Base-by-base conservation (phyloP, 2,888 invertebrate genomes). In the Papilio demoleus region DNA sequence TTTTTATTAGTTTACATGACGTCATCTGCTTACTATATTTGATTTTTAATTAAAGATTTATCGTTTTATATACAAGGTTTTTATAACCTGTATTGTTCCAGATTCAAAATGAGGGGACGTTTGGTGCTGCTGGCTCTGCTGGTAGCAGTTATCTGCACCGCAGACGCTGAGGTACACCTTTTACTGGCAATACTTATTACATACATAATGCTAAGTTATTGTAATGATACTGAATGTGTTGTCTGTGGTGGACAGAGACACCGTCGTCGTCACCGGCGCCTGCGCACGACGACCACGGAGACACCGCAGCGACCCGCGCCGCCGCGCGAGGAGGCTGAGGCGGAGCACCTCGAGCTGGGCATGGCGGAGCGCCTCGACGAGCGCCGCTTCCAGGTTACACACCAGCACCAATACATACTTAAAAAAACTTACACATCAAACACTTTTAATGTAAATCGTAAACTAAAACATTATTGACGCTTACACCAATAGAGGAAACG, bases 301-400 rank as follows among this genome's bases (percentile, higher is more conserved):
- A 72, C 71, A 69, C 75, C 74, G 78, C 75, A 66, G 73, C 73
- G 63, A 73, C 73, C 64, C 61, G 69, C 70, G 65, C 64, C 58
- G 71, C 74, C 45, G 60, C 77, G 74, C 27, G 84, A 81, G 73
- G 84, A 86, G 76, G 67, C 80, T 27, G 88, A 88, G 76, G 85
- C 84, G 2, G 91, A 90, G 72, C 88, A 87, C 72, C 81, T 90
- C 47, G 90, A 88, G 81, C 83, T 85, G 31, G 88, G 83, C 76
- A 85, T 85, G 87, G 87, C 86, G 6, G 90, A 92, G 83, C 75
- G 81, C 1, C 81, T 85, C 38, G 92, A 90, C 79, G 91, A 91
- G 80, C 76, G 71, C 34, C 82, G 87, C 19, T 90, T 80, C 83
- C 91, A 91, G 89, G 91, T 89, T 1, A 19, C 31, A n/a, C 40